Base-by-base conservation (phyloP, 2,888 invertebrate genomes). In the Cyclophora albipunctata region DNA sequence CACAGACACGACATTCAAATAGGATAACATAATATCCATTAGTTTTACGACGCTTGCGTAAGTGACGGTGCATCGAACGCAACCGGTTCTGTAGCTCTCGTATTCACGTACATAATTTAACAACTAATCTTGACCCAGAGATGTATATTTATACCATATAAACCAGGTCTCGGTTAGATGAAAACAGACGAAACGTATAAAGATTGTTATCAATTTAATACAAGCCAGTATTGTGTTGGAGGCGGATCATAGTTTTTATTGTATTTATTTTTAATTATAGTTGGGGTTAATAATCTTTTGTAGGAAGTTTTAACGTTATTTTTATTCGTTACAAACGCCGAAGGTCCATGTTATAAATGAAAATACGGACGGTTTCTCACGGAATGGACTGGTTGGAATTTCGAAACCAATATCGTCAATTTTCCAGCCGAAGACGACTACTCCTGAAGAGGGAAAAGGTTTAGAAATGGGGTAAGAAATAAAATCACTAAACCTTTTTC, bases 41-140 rank as follows among this genome's bases (percentile, higher is more conserved):
- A 60, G 59, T 57, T 68, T 66, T 67, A 66, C 62, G 61, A 60
- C 42, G 52, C 64, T 77, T 73, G 67, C 69, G 67, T 69, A 69
- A 73, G 67, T 64, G 63, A 63, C 69, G 59, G 74, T 81, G 82
- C 83, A 81, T 81, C 75, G 74, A 63, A 65, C 69, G 62, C 55
- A 66, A 85, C 86, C 84, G 84, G 87, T 85, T 80, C 60, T 53
- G 54, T 53, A 62, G 53, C 63, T 59, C 20, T 20, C 20, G 20
- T 20, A 20, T 20, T 20, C 20, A 20, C 20, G 20, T 20, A 60
- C 68, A 69, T 82, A 79, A 81, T 78, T 81, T 79, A 76, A 20
- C 77, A 73, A 75, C 75, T 80, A 82, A 83, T 84, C 79, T 84
- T 87, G 87, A 86, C 86, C 86, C 82, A 84, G 78, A 85, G 81